Evolutionary conservation across 2,797 vertebrate species (phyloP).

Genomic region (Acanthurus tractus): DNA sequence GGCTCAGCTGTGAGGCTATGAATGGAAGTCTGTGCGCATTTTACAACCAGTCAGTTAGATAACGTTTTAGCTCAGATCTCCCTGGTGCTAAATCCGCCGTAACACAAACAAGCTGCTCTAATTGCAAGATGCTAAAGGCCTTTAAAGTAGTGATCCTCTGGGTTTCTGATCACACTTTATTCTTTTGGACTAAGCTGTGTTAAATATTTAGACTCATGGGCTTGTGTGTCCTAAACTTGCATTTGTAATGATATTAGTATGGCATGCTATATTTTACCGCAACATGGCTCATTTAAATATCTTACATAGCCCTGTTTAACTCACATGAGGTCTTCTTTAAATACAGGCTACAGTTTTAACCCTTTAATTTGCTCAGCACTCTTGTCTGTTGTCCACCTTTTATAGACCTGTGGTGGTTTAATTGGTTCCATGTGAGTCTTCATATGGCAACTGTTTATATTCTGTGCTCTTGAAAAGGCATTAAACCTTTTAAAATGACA

Average conservation of each 20-base stretch:
- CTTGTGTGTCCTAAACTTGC: neutral
- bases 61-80: neutral
- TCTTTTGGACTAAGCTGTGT: neutral
- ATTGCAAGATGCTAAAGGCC: neutral
- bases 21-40: conserved; percentile 6
- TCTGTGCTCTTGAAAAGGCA: conserved; percentile 11
- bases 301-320: neutral
- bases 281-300: neutral
- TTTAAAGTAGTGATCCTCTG: neutral
- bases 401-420: conserved; percentile 5
- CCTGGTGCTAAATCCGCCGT: neutral
- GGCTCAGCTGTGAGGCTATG: neutral
- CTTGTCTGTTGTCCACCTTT: neutral
- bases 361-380: neutral
- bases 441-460: neutral
- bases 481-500: neutral
- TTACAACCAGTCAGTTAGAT: conserved; percentile 9
- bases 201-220: neutral
- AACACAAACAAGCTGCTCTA: neutral
- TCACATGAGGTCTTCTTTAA: neutral
- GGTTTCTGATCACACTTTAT: neutral
- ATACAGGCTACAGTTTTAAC: neutral
- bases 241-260: neutral
- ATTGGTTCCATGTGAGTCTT: conserved; percentile 17
- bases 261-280: neutral